Evolutionary conservation across 2,113 vertebrate species (phyloP).

Genomic region (Rhinichthys klamathensis): DNA sequence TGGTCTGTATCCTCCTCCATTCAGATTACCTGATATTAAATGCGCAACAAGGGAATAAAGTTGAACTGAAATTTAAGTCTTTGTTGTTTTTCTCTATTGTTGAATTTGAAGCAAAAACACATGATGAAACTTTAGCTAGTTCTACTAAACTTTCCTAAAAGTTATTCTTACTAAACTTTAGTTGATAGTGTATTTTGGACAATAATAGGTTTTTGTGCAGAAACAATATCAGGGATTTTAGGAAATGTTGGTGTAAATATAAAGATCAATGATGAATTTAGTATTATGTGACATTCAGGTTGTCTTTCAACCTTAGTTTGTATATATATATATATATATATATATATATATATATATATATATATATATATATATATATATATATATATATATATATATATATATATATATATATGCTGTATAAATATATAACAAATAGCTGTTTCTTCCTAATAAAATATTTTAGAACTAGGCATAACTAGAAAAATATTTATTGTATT

Average conservation of each 20-base stretch:
- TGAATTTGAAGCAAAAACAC: neutral
- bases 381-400: too few species aligned
- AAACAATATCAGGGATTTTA: neutral
- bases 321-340: too few species aligned
- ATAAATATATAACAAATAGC: too few species aligned
- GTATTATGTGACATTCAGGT: neutral
- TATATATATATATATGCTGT: too few species aligned
- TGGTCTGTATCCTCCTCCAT: constrained; percentile 87
- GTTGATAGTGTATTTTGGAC: neutral
- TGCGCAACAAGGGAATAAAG: constrained; percentile 64
- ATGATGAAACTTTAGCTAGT: neutral
- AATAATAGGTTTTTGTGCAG: neutral
- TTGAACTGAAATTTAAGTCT: constrained; percentile 46
- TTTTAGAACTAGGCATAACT: too few species aligned
- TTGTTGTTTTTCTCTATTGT: constrained; percentile 1
- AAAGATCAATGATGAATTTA: neutral
- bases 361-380: too few species aligned
- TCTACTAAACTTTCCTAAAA: too few species aligned
- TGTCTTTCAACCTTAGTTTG: neutral
- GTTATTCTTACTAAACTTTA: neutral
- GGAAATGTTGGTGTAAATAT: neutral
- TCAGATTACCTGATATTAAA: constrained; percentile 79
- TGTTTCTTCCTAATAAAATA: too few species aligned
- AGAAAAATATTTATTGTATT: too few species aligned
- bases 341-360: too few species aligned